Conservation (phyloP, 2,888 invertebrate genomes). For the Heliconius cydno region DNA sequence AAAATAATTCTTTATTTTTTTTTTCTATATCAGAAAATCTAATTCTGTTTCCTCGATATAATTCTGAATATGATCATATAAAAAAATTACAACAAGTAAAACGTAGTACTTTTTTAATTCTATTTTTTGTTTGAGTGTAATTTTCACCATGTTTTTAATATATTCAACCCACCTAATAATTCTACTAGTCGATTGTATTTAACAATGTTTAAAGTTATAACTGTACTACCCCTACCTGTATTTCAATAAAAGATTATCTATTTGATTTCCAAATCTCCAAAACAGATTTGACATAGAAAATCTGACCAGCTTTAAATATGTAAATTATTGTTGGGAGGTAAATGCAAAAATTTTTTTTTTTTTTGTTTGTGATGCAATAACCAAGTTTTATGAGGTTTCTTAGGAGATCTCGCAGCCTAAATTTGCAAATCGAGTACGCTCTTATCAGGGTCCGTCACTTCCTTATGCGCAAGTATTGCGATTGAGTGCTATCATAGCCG, state of each 20-base stretch:
- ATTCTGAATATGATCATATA: neutral
- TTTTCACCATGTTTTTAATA: neutral
- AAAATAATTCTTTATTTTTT: neutral
- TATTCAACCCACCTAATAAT: neutral
- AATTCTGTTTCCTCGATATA: neutral
- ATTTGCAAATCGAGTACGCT: constrained; percentile 45
- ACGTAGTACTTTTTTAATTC: neutral
- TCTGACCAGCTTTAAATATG: neutral
- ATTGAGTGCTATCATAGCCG: constrained; percentile 63
- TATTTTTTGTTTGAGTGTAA: neutral
- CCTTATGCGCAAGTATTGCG: constrained; percentile 61
- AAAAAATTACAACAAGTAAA: neutral
- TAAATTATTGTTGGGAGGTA: neutral
- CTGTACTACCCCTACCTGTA: neutral
- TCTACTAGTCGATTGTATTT: neutral
- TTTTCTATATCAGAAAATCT: neutral
- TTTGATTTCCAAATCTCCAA: too few species aligned
- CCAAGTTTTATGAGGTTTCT: neutral
- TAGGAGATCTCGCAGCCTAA: constrained; percentile 35
- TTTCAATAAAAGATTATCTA: too few species aligned
- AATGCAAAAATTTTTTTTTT: neutral
- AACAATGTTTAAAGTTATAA: neutral
- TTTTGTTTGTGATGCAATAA: neutral
- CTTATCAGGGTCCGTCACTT: constrained; percentile 58
- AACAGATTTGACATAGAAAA: neutral